Percentiles rank a stretch among this genome's conserved stretches.
phyloP scores from a whole-genome alignment of 1,140 invertebrate genomes.

The Drosophila arizonae region DNA sequence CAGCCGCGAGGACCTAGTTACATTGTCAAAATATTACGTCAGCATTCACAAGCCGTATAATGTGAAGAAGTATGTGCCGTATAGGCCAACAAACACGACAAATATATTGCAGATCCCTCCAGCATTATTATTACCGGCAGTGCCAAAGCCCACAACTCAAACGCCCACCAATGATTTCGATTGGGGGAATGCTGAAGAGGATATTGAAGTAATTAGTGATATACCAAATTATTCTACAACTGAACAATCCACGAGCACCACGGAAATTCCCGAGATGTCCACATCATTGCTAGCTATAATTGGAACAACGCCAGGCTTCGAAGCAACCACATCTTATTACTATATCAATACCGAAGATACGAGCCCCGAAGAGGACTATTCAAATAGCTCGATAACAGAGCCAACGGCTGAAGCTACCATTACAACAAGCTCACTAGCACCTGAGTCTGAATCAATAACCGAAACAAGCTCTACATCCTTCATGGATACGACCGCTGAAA shows the following conservation, averaged over 20 bases:
- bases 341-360: background rate
- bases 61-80: conserved; percentile 46
- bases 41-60: conserved; percentile 41
- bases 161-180: background rate
- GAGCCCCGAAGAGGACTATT: background rate
- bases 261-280: conserved; percentile 13
- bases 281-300: conserved; percentile 53
- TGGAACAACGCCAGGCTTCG: conserved; percentile 34
- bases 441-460: background rate
- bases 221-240: conserved; percentile 10
- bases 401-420: background rate
- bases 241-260: conserved; percentile 1
- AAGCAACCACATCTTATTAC: conserved; percentile 24
- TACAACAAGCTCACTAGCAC: background rate
- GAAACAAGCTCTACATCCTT: background rate
- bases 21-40: conserved; percentile 41
- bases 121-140: background rate
- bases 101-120: background rate
- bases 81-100: conserved; percentile 21
- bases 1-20: conserved; percentile 51
- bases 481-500: background rate
- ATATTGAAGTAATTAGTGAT: conserved; percentile 1
- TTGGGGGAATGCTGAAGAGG: background rate
- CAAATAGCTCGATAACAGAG: background rate
- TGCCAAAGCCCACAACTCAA: background rate